Base-by-base conservation (phyloP, 2,113 vertebrate species). In the Pterophyllum scalare region DNA sequence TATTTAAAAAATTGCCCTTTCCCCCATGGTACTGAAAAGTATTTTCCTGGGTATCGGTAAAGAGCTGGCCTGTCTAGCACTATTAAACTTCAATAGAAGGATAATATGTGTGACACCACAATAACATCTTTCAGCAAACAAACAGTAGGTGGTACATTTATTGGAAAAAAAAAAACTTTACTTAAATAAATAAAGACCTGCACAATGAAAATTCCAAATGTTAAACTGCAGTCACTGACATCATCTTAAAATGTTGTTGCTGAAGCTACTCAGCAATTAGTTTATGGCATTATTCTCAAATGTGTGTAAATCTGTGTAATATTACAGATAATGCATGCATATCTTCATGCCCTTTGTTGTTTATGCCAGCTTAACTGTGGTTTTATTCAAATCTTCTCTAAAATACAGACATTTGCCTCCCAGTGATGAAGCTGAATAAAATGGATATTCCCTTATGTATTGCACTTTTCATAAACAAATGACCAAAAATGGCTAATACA, bases 401-500 rank as follows among this genome's bases (percentile, higher is more conserved):
- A 62, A 58, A 65, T 26, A 62, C 22, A 43, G 17, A 31, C 33
- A 76, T 64, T 57, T 82, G 6, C 54, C 17, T 64, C 59, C 49
- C 33, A 76, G 67, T 56, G 59, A 82, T 40, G 7, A 35, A 62
- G 31, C n/a, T 38, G 65, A 60, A 67, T 38, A 78, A 78, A 59
- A 28, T 0, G 26, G 9, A 80, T 72, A 20, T 62, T 75, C 28
- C 22, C 43, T 54, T 60, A 22, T 70, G 64, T 49, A 2, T 49
- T 70, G 15, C 40, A 70, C 40, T 70, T 70, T 38, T 28, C 2
- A 67, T 12, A 49, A 62, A 78, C 26, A 78, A n/a, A 20, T 24
- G 60, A 64, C 20, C 17, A 26, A 62, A 40, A 22, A 31, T 9
- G 22, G 17, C 33, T 56, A 62, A 80, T 22, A 17, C 4, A 28